Evolutionary conservation across 2,797 vertebrate species (phyloP).

Genomic region (Rachycentron canadum): DNA sequence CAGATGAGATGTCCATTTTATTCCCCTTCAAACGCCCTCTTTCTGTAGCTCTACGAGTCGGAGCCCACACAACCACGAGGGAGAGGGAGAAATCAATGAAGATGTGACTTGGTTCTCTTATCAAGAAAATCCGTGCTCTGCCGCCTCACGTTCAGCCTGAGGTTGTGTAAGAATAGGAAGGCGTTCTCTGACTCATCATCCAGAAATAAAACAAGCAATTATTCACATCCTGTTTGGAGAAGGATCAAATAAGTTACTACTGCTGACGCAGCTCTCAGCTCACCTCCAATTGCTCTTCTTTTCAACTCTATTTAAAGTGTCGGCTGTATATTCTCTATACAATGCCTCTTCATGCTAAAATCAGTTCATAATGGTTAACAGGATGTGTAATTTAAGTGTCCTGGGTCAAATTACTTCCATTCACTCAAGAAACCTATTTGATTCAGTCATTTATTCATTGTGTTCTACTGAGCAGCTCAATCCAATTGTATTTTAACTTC

Average conservation of each 20-base stretch:
- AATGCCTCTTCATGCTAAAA: background rate
- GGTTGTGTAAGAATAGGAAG: conserved; percentile 70
- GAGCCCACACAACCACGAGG: conserved; percentile 71
- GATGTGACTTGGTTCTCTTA: conserved; percentile 67
- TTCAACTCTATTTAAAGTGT: conserved; percentile 3
- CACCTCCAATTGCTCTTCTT: conserved; percentile 27
- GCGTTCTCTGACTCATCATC: conserved; percentile 74
- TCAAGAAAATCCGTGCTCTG: conserved; percentile 51
- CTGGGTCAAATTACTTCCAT: conserved; percentile 18
- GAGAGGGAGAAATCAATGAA: conserved; percentile 77
- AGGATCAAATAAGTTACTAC: conserved; percentile 58
- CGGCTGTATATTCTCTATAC: background rate
- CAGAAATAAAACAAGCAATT: conserved; percentile 76
- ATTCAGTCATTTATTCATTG: conserved; percentile 14
- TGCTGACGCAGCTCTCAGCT: conserved; percentile 52
- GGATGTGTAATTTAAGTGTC: conserved; percentile 9
- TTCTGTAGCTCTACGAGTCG: conserved; percentile 33
- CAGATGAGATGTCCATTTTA: conserved; percentile 60
- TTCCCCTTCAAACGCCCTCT: conserved; percentile 43
- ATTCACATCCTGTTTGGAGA: conserved; percentile 69
- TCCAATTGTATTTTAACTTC: conserved; percentile 5
- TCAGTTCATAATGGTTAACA: conserved; percentile 3
- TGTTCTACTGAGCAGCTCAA: conserved; percentile 8
- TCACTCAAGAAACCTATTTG: conserved; percentile 17
- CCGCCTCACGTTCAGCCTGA: conserved; percentile 59